phyloP scores from a whole-genome alignment of 2,888 invertebrate genomes.

The Sinohyriopsis cumingii region DNA sequence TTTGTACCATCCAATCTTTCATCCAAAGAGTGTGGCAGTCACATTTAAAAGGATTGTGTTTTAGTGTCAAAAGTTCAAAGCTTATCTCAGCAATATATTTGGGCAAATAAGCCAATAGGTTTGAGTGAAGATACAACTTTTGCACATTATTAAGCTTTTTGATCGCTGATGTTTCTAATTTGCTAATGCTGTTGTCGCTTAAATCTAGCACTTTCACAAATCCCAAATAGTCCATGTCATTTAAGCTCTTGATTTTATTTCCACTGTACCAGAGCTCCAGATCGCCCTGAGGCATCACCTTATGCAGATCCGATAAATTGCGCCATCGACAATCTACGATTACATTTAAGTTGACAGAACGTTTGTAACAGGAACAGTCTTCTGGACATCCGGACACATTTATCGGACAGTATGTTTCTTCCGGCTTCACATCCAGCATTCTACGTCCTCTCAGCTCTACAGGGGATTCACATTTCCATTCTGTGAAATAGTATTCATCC shows the following conservation, averaged over 20 bases:
- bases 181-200: too few species aligned
- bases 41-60: slow-evolving; percentile 41
- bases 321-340: slow-evolving; percentile 25
- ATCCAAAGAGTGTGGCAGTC: slow-evolving; percentile 48
- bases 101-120: too few species aligned
- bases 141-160: too few species aligned
- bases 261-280: slow-evolving; percentile 22
- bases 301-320: slow-evolving; percentile 7
- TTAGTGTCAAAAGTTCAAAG: slow-evolving; percentile 15
- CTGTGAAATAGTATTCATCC: slow-evolving; percentile 21
- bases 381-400: slow-evolving; percentile 13
- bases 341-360: slow-evolving; percentile 8
- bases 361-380: slow-evolving; percentile 19
- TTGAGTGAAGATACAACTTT: too few species aligned
- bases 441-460: slow-evolving; percentile 12
- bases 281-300: slow-evolving; percentile 14
- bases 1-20: slow-evolving; percentile 38
- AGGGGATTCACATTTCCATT: slow-evolving; percentile 23
- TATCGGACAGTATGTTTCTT: slow-evolving; percentile 22
- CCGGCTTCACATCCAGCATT: slow-evolving; percentile 14
- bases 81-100: too few species aligned
- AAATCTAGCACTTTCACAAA: too few species aligned
- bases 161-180: too few species aligned
- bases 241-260: too few species aligned
- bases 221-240: too few species aligned